Base-by-base conservation (phyloP, 1,140 invertebrate species). In the Catajapyx aquilonaris region DNA sequence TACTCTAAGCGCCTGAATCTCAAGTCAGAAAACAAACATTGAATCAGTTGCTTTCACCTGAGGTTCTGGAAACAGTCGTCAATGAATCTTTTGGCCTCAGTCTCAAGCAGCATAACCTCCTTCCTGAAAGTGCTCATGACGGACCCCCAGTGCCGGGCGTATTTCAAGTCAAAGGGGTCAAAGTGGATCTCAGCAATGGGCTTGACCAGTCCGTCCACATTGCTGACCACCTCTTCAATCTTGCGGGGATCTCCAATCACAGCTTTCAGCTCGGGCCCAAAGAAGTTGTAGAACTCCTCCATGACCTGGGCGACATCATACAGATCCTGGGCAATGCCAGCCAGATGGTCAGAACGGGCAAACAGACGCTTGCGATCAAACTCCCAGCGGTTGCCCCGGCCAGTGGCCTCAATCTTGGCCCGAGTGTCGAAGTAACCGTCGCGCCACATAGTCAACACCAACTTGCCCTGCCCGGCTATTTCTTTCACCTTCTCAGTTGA, bases 241-340 rank as follows among this genome's bases (percentile, higher is more conserved):
- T 79, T 69, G 1, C 75, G 71, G 0, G 81, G 79, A 53, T 87
- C 79, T 37, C 70, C 73, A 15, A 87, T 80, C 9, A 88, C 76
- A 0, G 79, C 72, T 49, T 85, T 84, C 1, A 93, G 56, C 48
- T 88, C 77, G 3, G 72, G 61, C 0, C 83, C 80, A 51, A 93
- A 88, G 33, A 90, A 79, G 42, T 86, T 85, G 50, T 83, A 73
- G 49, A 88, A 88, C 50, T 90, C 78, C 48, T 79, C 69, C 0
- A 87, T 60, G 0, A 80, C 68, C 51, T 76, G 64, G 9, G 74
- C 70, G 37, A 87, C 68, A 46, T 76, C 65, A 23, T 72, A 61
- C 15, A 90, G 60, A 52, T 88, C 75, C 17, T 67, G 58, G 44
- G 77, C 79, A n/a, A 90, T 79, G 10, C 44, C 42, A 10, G 69